A percentile compares a stretch with the other conserved stretches of the same genome.
phyloP scores from a whole-genome alignment of 2,113 vertebrate genomes.

The Brachionichthys hirsutus region DNA sequence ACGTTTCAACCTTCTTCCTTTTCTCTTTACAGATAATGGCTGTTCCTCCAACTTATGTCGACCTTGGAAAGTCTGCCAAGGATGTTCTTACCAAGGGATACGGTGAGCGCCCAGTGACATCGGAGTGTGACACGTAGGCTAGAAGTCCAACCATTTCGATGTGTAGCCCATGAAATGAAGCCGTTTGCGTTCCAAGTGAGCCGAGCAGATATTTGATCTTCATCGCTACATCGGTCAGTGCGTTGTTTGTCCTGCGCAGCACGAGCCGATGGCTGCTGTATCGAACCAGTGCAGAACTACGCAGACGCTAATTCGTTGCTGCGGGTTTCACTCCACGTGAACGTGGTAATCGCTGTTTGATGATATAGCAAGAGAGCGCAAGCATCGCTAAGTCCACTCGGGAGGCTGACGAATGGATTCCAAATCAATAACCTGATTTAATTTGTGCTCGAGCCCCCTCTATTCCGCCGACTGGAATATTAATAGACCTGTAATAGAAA shows the following conservation, averaged over 20 bases:
- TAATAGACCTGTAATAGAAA: not conserved
- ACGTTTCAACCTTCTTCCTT: not conserved
- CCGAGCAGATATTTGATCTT: no score
- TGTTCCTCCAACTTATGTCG: slow-evolving; percentile 89
- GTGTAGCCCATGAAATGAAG: no score
- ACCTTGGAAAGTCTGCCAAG: slow-evolving; percentile 93
- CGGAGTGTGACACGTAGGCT: no score
- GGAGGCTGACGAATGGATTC: slow-evolving; percentile 4
- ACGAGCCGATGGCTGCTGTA: no score
- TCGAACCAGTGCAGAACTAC: no score
- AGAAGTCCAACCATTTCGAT: no score
- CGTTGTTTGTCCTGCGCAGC: no score
- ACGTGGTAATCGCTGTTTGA: no score
- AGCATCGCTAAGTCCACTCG: slow-evolving; percentile 11
- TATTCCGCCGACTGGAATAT: not conserved
- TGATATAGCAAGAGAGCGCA: not conserved
- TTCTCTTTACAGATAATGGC: slow-evolving; percentile 85
- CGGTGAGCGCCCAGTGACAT: slow-evolving; percentile 75
- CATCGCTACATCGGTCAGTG: no score
- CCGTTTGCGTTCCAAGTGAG: no score
- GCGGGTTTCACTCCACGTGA: no score
- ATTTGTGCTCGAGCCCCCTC: not conserved
- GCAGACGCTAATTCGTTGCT: no score
- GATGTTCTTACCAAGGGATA: slow-evolving; percentile 98
- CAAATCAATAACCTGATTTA: slow-evolving; percentile 24